These are phyloP conservation scores for Parazoanthus atlanticus DNA, from an alignment of 92 coral and sea anemone genomes.

Conservation along the genomic window DNA sequence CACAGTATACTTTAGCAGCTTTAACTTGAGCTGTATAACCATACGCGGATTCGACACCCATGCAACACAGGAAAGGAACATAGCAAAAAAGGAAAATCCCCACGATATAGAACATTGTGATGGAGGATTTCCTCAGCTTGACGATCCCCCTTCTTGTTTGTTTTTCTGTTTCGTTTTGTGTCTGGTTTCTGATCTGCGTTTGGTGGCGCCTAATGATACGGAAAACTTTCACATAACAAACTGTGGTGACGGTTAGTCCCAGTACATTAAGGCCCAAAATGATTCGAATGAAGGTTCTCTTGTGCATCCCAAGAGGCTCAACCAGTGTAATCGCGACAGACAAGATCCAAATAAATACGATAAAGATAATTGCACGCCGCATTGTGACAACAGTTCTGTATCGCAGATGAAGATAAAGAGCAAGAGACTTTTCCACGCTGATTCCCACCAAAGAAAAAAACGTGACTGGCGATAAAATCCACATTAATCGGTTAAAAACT, in stretches of 20 bases:
- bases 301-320: constrained; percentile 14
- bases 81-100: constrained; percentile 68
- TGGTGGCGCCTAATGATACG: constrained; percentile 67
- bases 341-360: constrained; percentile 35
- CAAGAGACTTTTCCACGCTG: constrained; percentile 55
- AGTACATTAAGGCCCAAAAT: constrained; percentile 38
- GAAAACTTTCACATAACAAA: constrained; percentile 61
- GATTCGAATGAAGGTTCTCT: constrained; percentile 36
- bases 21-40: constrained; percentile 59
- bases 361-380: constrained; percentile 27
- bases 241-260: constrained; percentile 42
- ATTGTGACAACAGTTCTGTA: constrained; percentile 47
- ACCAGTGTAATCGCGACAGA: not conserved
- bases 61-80: constrained; percentile 62
- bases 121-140: constrained; percentile 70
- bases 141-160: not conserved
- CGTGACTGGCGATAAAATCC: constrained; percentile 17
- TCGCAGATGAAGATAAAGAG: constrained; percentile 57
- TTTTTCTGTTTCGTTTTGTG: constrained; percentile 13
- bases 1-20: constrained; percentile 57
- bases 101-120: constrained; percentile 68
- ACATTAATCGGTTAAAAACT: constrained; percentile 26
- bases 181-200: constrained; percentile 47
- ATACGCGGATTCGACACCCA: constrained; percentile 28
- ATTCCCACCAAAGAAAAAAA: constrained; percentile 49